Conservation (phyloP, 2,797 vertebrate species). For the Ptychadena robeensis region DNA sequence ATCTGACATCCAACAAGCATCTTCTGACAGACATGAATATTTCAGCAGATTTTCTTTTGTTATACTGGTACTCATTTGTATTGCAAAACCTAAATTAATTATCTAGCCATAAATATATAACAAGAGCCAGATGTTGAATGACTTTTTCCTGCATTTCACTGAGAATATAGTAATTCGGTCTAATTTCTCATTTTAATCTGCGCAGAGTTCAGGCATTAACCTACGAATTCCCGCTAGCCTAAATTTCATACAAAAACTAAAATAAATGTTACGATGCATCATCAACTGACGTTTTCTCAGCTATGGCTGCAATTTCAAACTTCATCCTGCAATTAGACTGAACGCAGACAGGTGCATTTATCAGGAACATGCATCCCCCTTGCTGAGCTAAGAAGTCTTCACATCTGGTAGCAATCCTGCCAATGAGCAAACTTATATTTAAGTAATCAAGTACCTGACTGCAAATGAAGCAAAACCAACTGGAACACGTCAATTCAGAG, state of each 20-base stretch:
- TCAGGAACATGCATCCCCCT: background rate
- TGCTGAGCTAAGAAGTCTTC: background rate
- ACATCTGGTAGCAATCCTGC: background rate
- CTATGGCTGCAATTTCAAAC: background rate
- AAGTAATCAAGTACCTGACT: background rate
- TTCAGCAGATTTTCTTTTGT: conserved; percentile 7
- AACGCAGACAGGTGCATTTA: background rate
- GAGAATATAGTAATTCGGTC: background rate
- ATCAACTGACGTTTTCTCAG: background rate
- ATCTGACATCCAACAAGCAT: conserved; percentile 7
- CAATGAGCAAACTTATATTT: background rate
- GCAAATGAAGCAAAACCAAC: background rate
- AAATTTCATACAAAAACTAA: background rate
- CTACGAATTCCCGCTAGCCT: background rate
- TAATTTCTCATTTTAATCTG: conserved; percentile 5
- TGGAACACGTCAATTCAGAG: background rate
- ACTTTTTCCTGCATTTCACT: background rate
- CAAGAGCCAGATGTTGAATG: background rate
- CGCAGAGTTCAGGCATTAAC: background rate
- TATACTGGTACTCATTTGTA: background rate
- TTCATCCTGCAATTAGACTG: background rate
- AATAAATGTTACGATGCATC: no score
- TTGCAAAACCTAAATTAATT: conserved; percentile 25
- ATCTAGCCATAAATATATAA: background rate
- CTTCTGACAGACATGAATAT: conserved; percentile 15